Evolutionary conservation across 1,140 invertebrate genomes (phyloP), one percentile per base, ranked within the genome.

Genomic region (Trichogramma pretiosum): DNA sequence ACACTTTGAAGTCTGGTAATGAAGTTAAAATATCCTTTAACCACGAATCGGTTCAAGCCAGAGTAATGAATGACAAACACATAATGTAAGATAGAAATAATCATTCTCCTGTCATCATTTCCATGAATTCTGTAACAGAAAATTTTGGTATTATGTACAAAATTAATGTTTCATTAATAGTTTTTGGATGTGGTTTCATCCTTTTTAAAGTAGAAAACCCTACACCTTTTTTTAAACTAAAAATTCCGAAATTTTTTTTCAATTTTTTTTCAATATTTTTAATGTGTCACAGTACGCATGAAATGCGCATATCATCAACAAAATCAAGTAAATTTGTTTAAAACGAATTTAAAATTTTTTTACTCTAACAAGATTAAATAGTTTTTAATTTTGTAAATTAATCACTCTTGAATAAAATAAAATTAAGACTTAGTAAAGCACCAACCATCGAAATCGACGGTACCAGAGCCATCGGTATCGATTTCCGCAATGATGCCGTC

Each of bases 401-500:
- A 21, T n/a, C 21, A 11, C 5, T 5, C 24, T 28, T 16, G 34
- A 16, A 7, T 35, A 7, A n/a, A 35, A 35, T 18, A 9, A 16
- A 35, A 9, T 35, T 35, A n/a, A n/a, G 17, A 7, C 14, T 35
- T 35, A 7, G 24, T 47, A 24, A 44, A 38, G 33, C 44, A 65
- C 57, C 62, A 66, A 87, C 85, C 85, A 74, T 89, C 86, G 65
- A 88, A 89, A 64, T 89, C 88, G 44, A 93, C 89, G 28, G 89
- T 93, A 59, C 89, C 89, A 28, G 87, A 90, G 38, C 89, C 89
- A 65, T 94, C 91, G 52, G 90, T 90, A 70, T 94, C 91, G 60
- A 94, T 94, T 75, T 94, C 91, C 56, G 85, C 84, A 54, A 89
- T 90, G 65, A 94, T 94, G 40, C 90, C 89, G 63, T 93, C 89